Base-by-base conservation (phyloP, 2,797 vertebrate species). In the Huso huso region DNA sequence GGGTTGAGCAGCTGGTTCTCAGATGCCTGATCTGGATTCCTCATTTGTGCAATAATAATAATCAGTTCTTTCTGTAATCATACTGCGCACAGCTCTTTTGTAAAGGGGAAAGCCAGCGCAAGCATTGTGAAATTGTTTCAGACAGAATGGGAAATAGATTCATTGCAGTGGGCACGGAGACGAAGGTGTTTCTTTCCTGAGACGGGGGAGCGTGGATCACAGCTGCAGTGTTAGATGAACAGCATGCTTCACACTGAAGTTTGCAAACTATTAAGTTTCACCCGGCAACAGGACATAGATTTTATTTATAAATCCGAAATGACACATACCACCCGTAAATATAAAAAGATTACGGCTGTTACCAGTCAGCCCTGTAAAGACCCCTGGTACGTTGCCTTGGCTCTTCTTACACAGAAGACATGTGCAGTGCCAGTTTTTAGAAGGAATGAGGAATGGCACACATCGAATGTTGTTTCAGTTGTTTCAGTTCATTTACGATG, bases 1-100 rank as follows among this genome's bases (percentile, higher is more conserved):
- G 65, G 65, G 65, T 66, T 12, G 60, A 67, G 60, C 66, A 67
- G 66, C 66, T 61, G 66, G 61, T 49, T 67, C 58, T 12, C 66
- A 67, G 48, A 62, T 62, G 59, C 66, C 59, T 50, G 9, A 57
- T 37, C 66, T 67, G 59, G 59, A 51, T 13, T 61, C 61, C 59
- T 67, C 66, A n/a, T 67, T 62, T 37, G 9, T 61, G 66, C n/a
- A 23, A 61, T 61, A 67, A 67, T 62, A 67, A 62, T 58, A 37
- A 37, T 61, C 15, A 59, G n/a, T 66, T 59, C 66, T 67, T 61
- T 61, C 66, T 51, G 49, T 13, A 50, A 10, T 61, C 66, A 51
- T 10, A 62, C 66, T 61, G 66, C 10, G 52, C 65, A 48, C 1
- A 18, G 15, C 18, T 12, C 51, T 10, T 10, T 13, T 23, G 15